A percentile compares a stretch with the other conserved stretches of the same genome.
phyloP scores from a whole-genome alignment of 2,797 vertebrate genomes.

The Cirrhinus mrigala region DNA sequence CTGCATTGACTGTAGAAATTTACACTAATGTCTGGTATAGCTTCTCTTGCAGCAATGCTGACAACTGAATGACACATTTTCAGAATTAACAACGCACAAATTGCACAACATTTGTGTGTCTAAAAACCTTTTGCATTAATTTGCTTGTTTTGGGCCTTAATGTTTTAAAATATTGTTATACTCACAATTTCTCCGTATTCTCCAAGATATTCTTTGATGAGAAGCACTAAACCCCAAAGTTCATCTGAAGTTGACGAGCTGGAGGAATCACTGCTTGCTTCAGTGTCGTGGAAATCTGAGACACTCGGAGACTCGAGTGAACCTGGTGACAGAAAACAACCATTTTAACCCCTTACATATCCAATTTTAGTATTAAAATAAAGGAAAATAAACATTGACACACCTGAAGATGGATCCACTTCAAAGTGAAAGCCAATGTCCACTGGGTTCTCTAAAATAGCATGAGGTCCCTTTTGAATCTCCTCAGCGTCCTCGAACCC shows the following conservation, averaged over 20 bases:
- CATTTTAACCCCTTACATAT: neutral
- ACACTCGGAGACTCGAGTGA: slow-evolving; percentile 65
- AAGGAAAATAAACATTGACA: slow-evolving; percentile 40
- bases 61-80: neutral
- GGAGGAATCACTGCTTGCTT: slow-evolving; percentile 63
- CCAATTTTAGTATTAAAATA: neutral
- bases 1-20: neutral
- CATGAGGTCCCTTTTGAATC: slow-evolving; percentile 72
- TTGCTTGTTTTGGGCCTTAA: neutral
- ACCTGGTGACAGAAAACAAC: slow-evolving; percentile 61
- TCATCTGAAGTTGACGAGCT: slow-evolving; percentile 66
- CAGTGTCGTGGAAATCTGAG: slow-evolving; percentile 66
- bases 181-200: slow-evolving; percentile 80
- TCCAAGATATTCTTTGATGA: slow-evolving; percentile 67
- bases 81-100: neutral
- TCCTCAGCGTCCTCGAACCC: slow-evolving; percentile 69
- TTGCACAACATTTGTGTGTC: neutral
- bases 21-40: neutral
- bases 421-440: slow-evolving; percentile 71
- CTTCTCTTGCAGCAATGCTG: neutral
- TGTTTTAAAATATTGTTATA: slow-evolving; percentile 44
- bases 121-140: neutral
- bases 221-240: slow-evolving; percentile 60
- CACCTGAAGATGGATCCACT: slow-evolving; percentile 75
- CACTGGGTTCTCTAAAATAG: slow-evolving; percentile 72